A percentile compares a stretch with the other conserved stretches of the same genome.
Evolutionary conservation across 1,140 invertebrate species (phyloP).

Genomic region (Drosophila navojoa): DNA sequence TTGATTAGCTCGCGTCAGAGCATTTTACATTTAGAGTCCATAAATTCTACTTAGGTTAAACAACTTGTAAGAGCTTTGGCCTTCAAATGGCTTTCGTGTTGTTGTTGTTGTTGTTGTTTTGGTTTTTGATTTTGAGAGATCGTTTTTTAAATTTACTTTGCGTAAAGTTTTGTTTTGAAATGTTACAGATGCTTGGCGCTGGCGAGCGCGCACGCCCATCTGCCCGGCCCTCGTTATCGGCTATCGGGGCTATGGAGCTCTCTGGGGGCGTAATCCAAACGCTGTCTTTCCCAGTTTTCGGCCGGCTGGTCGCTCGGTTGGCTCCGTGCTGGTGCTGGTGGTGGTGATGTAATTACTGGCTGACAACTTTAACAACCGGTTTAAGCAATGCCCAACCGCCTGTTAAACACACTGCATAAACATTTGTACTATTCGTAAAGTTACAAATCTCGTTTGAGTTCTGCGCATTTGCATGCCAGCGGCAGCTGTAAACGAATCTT

Average conservation of each 20-base stretch:
- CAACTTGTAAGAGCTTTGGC: conserved; percentile 27
- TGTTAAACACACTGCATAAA: conserved; percentile 50
- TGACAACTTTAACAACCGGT: conserved; percentile 71
- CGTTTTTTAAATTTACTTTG: conserved; percentile 25
- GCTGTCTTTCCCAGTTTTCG: conserved; percentile 26
- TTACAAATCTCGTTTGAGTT: conserved; percentile 48
- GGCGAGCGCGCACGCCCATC: conserved; percentile 16
- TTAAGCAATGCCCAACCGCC: conserved; percentile 33
- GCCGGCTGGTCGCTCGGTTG: conserved; percentile 1
- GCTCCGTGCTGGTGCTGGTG: neutral
- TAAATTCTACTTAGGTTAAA: conserved; percentile 42
- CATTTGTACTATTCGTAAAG: conserved; percentile 23
- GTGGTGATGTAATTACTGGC: conserved; percentile 72
- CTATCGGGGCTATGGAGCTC: neutral
- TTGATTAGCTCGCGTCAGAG: conserved; percentile 31
- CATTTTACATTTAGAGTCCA: conserved; percentile 27
- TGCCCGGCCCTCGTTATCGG: conserved; percentile 37
- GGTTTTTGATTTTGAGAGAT: conserved; percentile 4
- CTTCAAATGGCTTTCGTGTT: conserved; percentile 2
- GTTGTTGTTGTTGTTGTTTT: neutral
- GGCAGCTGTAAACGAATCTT: neutral
- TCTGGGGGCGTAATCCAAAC: conserved; percentile 40
- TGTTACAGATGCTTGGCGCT: conserved; percentile 56
- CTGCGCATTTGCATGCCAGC: conserved; percentile 42
- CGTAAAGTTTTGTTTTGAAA: conserved; percentile 41